phyloP scores from a whole-genome alignment of 2,888 invertebrate species.

The Cerastis leucographa region DNA sequence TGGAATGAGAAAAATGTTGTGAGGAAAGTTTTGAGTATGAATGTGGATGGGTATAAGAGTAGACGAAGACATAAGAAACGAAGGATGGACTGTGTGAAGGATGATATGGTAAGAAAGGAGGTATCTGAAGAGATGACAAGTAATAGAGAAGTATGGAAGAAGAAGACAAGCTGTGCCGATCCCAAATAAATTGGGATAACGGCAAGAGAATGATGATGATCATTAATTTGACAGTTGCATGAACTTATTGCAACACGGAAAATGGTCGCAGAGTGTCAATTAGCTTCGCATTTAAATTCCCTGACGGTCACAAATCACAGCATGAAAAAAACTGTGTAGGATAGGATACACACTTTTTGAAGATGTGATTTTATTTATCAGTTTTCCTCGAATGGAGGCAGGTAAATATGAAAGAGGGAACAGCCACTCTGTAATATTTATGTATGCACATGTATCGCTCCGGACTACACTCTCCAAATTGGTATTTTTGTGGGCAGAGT shows the following conservation, averaged over 20 bases:
- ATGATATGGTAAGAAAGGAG: too few species aligned
- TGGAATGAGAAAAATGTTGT: not conserved
- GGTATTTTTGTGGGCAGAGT: conserved; percentile 31
- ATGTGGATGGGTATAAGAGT: too few species aligned
- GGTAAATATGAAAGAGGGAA: conserved; percentile 12
- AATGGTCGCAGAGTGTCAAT: not conserved
- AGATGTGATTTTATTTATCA: conserved; percentile 16
- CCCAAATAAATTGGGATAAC: too few species aligned
- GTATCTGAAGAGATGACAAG: too few species aligned
- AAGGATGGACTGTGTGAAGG: too few species aligned
- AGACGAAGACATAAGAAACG: too few species aligned
- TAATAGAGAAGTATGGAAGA: too few species aligned
- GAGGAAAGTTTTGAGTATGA: too few species aligned
- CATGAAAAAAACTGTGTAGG: too few species aligned
- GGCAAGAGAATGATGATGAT: too few species aligned
- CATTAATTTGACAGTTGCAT: not conserved
- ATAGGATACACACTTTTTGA: not conserved
- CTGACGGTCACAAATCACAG: not conserved
- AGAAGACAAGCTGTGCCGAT: too few species aligned
- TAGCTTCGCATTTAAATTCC: not conserved
- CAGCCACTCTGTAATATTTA: conserved; percentile 12
- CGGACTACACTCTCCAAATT: conserved; percentile 31
- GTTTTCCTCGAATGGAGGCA: conserved; percentile 9
- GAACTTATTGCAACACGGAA: not conserved
- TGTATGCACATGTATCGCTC: conserved; percentile 2